Evolutionary conservation across 2,797 vertebrate species (phyloP), one percentile per base, ranked within the genome.

Genomic region (Pogonophryne albipinna): DNA sequence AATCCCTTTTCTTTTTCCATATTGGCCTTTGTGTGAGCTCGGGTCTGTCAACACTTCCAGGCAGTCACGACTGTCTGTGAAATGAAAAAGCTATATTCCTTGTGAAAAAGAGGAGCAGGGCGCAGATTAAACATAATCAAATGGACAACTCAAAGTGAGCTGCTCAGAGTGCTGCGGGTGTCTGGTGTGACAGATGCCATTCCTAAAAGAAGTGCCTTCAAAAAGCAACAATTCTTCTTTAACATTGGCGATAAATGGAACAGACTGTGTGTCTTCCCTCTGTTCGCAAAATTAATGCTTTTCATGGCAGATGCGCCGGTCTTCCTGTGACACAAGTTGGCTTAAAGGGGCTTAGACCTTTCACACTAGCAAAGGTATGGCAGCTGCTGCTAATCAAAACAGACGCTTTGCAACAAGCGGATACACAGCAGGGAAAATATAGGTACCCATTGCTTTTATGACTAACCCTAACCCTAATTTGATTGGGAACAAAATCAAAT

Each of bases 41-140:
- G 46, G 58, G 42, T 38, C 50, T 52, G 60, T 69, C 84, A 75
- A 87, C 64, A 61, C 79, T 85, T 91, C 69, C 49, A 11, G 73
- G 86, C 73, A 20, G 82, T 80, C 71, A 47, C 45, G 31, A 66
- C 75, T 73, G 62, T 82, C 70, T 78, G 46, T 75, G 71, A 85
- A 85, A 87, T 86, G 78, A 23, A 73, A 84, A 90, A 73, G 68
- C 58, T 15, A 55, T 79, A 67, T 23, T 84, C 87, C 68, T 27
- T 34, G 0, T 84, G 86, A 85, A 79, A 87, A 77, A 79, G 72
- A 51, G 20, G 60, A 64, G 66, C 38, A 27, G 42, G 67, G 34
- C 70, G 31, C 1, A 12, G 76, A 83, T 76, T 62, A 82, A 80
- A 66, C 23, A 11, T 60, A 75, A 85, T 77, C 78, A 86, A 89